Evolutionary conservation across 2,113 vertebrate genomes (phyloP).

Genomic region (Cyphomyrus discorhynchus): DNA sequence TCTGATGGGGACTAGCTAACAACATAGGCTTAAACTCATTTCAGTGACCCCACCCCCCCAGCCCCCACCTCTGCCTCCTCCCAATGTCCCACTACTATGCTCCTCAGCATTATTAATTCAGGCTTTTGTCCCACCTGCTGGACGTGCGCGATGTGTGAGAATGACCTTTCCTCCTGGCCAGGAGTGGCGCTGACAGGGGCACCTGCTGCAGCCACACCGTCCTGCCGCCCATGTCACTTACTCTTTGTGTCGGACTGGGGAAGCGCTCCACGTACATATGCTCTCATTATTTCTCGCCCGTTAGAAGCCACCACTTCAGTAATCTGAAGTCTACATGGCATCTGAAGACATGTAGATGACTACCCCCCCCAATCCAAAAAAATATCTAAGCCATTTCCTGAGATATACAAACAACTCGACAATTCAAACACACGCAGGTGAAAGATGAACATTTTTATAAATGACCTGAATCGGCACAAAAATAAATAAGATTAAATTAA

Average conservation of each 20-base stretch:
- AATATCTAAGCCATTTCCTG: neutral
- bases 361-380: neutral
- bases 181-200: conserved; percentile 34
- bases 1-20: neutral
- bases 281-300: neutral
- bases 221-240: conserved; percentile 13
- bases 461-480: neutral
- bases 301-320: neutral
- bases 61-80: too few species aligned
- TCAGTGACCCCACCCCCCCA: neutral
- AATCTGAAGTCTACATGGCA: neutral
- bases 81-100: neutral
- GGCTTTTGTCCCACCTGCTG: conserved; percentile 35
- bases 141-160: conserved; percentile 32
- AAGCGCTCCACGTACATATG: neutral
- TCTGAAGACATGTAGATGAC: neutral
- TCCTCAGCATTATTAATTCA: conserved; percentile 36
- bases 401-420: neutral
- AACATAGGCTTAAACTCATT: neutral
- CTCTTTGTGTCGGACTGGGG: neutral
- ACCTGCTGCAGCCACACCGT: conserved; percentile 25
- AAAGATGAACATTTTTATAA: neutral
- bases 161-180: conserved; percentile 34
- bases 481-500: neutral
- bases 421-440: neutral